Base-by-base conservation (phyloP, 2,797 vertebrate species). In the Melanotaenia boesemani region DNA sequence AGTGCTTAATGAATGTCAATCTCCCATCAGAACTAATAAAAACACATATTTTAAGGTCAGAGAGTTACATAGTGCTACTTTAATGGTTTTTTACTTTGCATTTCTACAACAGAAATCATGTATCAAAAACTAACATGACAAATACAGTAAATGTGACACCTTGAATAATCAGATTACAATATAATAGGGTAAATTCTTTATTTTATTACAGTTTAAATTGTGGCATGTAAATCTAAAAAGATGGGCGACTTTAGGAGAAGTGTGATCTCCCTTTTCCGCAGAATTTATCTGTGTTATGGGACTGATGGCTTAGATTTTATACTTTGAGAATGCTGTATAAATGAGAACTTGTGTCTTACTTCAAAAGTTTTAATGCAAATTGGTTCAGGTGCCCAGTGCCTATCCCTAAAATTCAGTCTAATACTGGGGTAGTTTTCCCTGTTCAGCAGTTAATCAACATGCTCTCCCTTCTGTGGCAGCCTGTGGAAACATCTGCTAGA, bases 401-500 rank as follows among this genome's bases (percentile, higher is more conserved):
- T 64, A 81, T 81, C 82, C 55, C 76, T 73, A 57, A 60, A 16
- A 59, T 80, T 78, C 82, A 79, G 72, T 48, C 65, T 65, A 67
- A 63, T 41, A 60, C 70, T 58, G 26, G 37, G 44, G 72, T 62
- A 63, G 77, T 78, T 73, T 70, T 87, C 81, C 78, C 80, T 76
- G 63, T 52, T 78, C 71, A 46, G 83, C 68, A 87, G 80, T 91
- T 79, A 81, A 87, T 89, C 90, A 85, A 82, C 81, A 79, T 70
- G 18, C 78, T 76, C 72, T 79, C 79, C 71, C 74, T 54, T 67
- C 48, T 72, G 79, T 77, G 79, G 63, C 46, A 50, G 81, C 48
- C 76, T 61, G 78, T 89, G 90, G 91, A 91, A 90, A 93, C 88
- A 94, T 93, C 92, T 94, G 93, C 79, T 86, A 61, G 72, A 92